Percentiles rank a stretch among this genome's conserved stretches.
Conservation (phyloP, 2,888 invertebrate species). For the Cataglyphis altisquamis region DNA sequence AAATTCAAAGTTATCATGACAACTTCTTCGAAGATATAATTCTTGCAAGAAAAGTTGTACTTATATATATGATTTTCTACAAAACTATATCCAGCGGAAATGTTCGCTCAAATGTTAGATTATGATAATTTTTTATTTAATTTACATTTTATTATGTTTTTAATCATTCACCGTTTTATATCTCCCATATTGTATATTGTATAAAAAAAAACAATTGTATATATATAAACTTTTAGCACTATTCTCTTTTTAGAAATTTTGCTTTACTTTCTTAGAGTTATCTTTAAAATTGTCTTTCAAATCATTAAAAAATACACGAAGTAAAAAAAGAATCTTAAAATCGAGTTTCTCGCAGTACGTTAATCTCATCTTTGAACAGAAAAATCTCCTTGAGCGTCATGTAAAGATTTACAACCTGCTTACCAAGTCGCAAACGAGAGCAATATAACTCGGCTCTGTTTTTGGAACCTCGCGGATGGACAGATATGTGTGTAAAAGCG, state of each 20-base stretch:
- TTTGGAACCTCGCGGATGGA: conserved; percentile 26
- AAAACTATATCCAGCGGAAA: not conserved
- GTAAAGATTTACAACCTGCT: conserved; percentile 29
- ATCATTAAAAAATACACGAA: conserved; percentile 6
- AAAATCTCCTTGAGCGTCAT: conserved; percentile 17
- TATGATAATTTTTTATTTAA: conserved; percentile 17
- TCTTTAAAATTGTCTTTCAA: conserved; percentile 11
- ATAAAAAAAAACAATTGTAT: not conserved
- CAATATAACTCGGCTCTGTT: conserved; percentile 32
- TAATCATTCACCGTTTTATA: not conserved
- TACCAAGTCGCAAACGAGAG: conserved; percentile 40
- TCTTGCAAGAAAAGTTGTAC: not conserved
- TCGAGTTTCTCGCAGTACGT: conserved; percentile 5
- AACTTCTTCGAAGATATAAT: not conserved
- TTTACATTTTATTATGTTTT: not conserved
- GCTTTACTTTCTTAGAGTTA: not conserved
- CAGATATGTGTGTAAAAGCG: conserved; percentile 32
- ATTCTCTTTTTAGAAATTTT: not conserved
- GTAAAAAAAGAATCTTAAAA: not conserved
- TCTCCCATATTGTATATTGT: not conserved
- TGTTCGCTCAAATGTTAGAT: not conserved
- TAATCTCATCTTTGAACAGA: conserved; percentile 21
- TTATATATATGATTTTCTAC: not conserved
- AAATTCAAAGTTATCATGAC: conserved; percentile 7
- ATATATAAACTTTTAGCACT: not conserved